phyloP scores from a whole-genome alignment of 2,797 vertebrate species.

The Staurois parvus region DNA sequence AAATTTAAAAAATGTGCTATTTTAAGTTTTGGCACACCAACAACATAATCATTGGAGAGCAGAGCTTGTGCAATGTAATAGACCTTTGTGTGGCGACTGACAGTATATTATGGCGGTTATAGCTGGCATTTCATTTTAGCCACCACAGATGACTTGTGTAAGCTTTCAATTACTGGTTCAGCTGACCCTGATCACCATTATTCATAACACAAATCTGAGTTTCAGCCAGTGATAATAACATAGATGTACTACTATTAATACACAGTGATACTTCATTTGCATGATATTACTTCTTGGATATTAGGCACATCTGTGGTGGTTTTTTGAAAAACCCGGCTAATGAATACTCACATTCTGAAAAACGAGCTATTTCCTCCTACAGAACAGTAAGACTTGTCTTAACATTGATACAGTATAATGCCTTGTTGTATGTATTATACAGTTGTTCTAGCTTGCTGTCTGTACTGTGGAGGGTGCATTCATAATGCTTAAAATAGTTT shows the following conservation, averaged over 20 bases:
- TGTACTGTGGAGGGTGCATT: no score
- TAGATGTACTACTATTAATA: conserved; percentile 6
- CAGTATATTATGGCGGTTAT: no score
- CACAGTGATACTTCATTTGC: conserved; percentile 17
- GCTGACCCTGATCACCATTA: not conserved
- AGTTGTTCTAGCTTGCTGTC: no score
- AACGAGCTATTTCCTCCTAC: not conserved
- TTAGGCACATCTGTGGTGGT: conserved; percentile 13
- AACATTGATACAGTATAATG: no score
- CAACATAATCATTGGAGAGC: no score
- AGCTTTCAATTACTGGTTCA: not conserved
- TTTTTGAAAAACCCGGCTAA: not conserved
- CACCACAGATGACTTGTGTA: not conserved
- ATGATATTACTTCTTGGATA: conserved; percentile 7
- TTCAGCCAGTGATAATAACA: conserved; percentile 17
- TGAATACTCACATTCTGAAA: not conserved
- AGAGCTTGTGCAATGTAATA: no score
- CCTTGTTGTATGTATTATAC: conserved; percentile 4
- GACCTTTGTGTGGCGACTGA: no score
- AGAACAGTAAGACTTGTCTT: not conserved
- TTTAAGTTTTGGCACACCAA: no score
- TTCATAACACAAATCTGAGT: not conserved
- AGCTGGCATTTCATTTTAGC: not conserved
- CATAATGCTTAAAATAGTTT: no score
- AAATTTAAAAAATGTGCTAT: no score